Evolutionary conservation across 2,888 invertebrate species (phyloP), one percentile per base, ranked within the genome.

Genomic region (Orthosia cruda): DNA sequence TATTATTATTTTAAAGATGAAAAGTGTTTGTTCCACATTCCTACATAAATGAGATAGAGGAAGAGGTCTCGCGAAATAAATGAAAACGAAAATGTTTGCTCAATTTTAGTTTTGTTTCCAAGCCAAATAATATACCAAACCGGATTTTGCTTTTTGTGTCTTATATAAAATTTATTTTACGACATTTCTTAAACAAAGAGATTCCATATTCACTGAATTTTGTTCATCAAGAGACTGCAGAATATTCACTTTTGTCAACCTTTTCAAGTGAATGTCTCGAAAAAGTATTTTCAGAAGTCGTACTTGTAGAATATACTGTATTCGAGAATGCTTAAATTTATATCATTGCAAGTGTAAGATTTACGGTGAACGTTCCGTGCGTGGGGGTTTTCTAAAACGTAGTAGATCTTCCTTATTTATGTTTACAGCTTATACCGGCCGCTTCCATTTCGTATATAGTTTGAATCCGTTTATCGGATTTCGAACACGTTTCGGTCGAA

Each of bases 391-490:
- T 94, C 93, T 94, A 95, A 95, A 96, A 95, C 93, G 91, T 91
- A 94, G 93, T 96, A 95, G 91, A 93, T 95, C 96, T 95, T 95
- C 94, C 88, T 95, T 96, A 96, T 96, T 96, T 96, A 96, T 96
- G 95, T 95, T 96, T 95, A 95, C 95, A 95, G 95, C 95, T 95
- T 95, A 94, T 92, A 93, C 92, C 92, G 92, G 91, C 94, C 93
- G 91, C 94, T 93, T 91, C 93, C 94, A 92, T 93, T 94, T 90
- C 93, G 92, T 93, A 93, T 93, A 93, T 94, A 94, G 93, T 95
- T 94, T 94, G 94, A 95, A 95, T 94, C 94, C 95, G 95, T 95
- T 96, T 96, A 96, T 96, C 95, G 95, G 93, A 96, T 96, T 96
- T 95, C 93, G 92, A 92, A 95, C 95, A 95, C 96, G 95, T 95